Evolutionary conservation across 2,888 invertebrate genomes (phyloP), one percentile per base, ranked within the genome.

Genomic region (Eupsilia transversa): DNA sequence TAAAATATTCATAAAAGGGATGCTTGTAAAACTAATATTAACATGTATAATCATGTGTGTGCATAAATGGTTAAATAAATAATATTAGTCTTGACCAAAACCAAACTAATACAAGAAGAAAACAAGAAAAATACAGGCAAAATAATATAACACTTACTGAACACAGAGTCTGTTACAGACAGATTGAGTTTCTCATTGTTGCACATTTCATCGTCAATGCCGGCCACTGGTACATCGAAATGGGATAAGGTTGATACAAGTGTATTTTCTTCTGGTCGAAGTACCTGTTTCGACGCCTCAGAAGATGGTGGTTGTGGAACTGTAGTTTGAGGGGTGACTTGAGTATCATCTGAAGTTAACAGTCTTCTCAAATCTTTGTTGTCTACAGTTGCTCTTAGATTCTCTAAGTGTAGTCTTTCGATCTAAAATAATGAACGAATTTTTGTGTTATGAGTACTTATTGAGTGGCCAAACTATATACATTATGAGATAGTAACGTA

Each of bases 391-490:
- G 87, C 77, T 79, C 91, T 91, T 69, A 93, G 80, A 77, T 92
- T 93, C 79, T 95, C 94, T 38, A 95, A 84, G 52, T 95, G 94
- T 4, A 95, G 84, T 74, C 92, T 89, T 87, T 96, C 96, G 43
- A 96, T 94, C 96, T 96, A 82, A 56, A 91, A 80, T 17, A 14
- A 41, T 67, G 1, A 35, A 46, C n/a, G 1, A 14, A 30, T 30
- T 30, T 64, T 10, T 46, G 12, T 41, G 10, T 49, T 41, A 23
- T 43, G 12, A n/a, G n/a, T n/a, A n/a, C n/a, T 23, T 46, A 52
- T 5, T 61, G 5, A 27, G 10, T 46, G 23, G 5, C 30, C 14
- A 20, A 23, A 46, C 20, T 20, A 43, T 12, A 10, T 1, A 27
- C 41, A 7, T 41, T 12, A 27, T 6, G n/a, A 27, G 6, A 43